Conservation (phyloP, 2,888 invertebrate genomes). For the Tineola bisselliella region DNA sequence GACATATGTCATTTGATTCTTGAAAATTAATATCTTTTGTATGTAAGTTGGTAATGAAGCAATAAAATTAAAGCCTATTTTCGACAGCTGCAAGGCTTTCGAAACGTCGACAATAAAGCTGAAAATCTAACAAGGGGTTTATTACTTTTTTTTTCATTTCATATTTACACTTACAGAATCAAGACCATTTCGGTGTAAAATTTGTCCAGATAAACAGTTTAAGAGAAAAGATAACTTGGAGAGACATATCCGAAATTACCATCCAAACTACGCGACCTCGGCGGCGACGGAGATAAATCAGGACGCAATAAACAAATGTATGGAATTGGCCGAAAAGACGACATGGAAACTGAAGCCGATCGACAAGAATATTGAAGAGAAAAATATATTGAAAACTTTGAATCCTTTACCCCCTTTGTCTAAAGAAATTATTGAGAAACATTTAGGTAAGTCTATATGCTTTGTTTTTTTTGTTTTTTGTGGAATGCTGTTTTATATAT, state of each 20-base stretch:
- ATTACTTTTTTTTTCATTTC: too few species aligned
- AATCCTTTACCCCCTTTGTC: constrained; percentile 51
- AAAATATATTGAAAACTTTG: constrained; percentile 36
- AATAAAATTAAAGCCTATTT: too few species aligned
- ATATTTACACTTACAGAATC: constrained; percentile 58
- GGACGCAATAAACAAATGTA: too few species aligned
- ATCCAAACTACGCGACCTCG: constrained; percentile 58
- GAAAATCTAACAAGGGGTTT: too few species aligned
- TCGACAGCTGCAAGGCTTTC: too few species aligned
- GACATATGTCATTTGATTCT: too few species aligned
- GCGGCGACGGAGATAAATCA: constrained; percentile 20
- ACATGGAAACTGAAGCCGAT: not conserved
- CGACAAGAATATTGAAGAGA: constrained; percentile 25
- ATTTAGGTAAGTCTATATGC: constrained; percentile 31
- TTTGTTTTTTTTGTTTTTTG: too few species aligned
- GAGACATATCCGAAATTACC: constrained; percentile 80
- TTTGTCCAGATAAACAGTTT: constrained; percentile 73
- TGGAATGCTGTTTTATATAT: too few species aligned
- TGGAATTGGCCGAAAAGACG: not conserved
- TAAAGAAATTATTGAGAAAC: constrained; percentile 41
- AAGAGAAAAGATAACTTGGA: constrained; percentile 81
- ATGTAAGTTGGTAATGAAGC: too few species aligned
- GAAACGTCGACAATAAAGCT: too few species aligned
- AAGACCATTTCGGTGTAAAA: constrained; percentile 75
- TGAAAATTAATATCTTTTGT: too few species aligned